Evolutionary conservation across 2,113 vertebrate genomes (phyloP).

Genomic region (Nettapus auritus): DNA sequence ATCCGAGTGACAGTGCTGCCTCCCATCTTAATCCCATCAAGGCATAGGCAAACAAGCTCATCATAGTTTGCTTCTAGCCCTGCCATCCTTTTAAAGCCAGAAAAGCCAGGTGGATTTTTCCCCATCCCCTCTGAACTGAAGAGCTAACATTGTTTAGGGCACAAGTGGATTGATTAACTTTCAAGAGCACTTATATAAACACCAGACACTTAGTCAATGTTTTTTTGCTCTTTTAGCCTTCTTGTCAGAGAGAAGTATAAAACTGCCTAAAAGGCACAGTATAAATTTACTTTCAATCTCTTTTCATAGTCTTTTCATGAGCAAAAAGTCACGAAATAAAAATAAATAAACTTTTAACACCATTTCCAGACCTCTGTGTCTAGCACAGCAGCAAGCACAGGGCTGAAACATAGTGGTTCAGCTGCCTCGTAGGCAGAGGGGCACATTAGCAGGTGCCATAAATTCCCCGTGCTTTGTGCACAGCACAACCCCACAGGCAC

Average conservation of each 20-base stretch:
- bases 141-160: not conserved
- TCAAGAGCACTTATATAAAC: not conserved
- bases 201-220: conserved; percentile 8
- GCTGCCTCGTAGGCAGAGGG: not conserved
- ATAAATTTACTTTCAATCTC: not conserved
- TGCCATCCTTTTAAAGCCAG: not conserved
- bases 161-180: conserved; percentile 15
- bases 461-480: rapidly evolving
- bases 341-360: not conserved
- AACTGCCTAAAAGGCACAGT: not conserved
- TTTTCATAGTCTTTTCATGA: not conserved
- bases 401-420: not conserved
- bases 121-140: not conserved
- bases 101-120: not conserved
- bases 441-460: not conserved
- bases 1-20: not conserved
- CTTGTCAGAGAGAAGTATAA: not conserved
- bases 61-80: not conserved
- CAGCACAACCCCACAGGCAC: rapidly evolving
- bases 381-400: not conserved
- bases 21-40: not conserved
- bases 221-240: conserved; percentile 6
- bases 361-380: not conserved
- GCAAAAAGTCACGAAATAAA: not conserved
- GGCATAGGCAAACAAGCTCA: not conserved